A percentile compares a stretch with the other conserved stretches of the same genome.
phyloP scores from a whole-genome alignment of 2,888 invertebrate species.

The Dasysyrphus tricinctus region DNA sequence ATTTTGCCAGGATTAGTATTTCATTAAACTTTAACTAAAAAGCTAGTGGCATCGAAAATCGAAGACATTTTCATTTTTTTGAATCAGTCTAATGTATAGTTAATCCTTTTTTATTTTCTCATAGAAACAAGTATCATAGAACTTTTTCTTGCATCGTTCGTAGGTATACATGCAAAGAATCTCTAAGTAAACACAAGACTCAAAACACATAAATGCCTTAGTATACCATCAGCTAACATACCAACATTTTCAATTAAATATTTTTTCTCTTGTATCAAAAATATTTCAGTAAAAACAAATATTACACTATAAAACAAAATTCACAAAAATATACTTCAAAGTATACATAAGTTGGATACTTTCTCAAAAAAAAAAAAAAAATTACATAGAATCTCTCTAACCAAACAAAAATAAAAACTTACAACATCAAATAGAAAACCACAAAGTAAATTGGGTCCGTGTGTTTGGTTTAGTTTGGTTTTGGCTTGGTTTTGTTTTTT shows the following conservation, averaged over 20 bases:
- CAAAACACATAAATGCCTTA: not conserved
- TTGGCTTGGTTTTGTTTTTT: not conserved
- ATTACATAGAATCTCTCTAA: too few species aligned
- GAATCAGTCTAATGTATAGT: too few species aligned
- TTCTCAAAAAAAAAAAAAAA: too few species aligned
- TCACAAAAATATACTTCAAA: not conserved
- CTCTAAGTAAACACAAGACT: not conserved
- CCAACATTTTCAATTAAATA: not conserved
- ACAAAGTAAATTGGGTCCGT: conserved; percentile 22
- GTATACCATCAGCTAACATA: not conserved
- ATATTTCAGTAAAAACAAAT: not conserved
- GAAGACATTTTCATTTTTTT: too few species aligned
- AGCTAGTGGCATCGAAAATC: too few species aligned
- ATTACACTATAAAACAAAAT: not conserved
- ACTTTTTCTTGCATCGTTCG: not conserved
- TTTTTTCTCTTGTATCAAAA: not conserved
- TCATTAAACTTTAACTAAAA: too few species aligned
- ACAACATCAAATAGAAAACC: conserved; percentile 25
- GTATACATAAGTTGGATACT: not conserved
- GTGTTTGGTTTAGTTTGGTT: conserved; percentile 2
- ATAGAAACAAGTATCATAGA: not conserved
- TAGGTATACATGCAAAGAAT: not conserved
- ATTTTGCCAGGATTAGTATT: too few species aligned
- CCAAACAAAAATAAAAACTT: conserved; percentile 4
- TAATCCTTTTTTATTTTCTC: not conserved